Base-by-base conservation (phyloP, 2,113 vertebrate genomes). In the Pagrus major region DNA sequence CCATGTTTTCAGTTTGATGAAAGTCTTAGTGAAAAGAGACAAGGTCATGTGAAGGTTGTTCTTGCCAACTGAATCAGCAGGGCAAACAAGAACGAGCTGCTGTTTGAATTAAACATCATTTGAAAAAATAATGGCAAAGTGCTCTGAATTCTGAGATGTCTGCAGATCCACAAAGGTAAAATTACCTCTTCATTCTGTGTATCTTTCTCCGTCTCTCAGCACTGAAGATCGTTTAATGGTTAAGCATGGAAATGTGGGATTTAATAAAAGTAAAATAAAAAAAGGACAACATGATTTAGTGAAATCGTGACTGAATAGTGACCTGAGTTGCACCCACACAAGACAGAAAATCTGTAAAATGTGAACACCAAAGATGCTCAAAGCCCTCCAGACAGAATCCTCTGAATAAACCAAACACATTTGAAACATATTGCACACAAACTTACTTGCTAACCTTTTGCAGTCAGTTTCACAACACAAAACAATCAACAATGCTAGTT, bases 1-100 rank as follows among this genome's bases (percentile, higher is more conserved):
- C 42, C 86, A 80, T 78, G 70, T 85, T 76, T 76, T 74, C 16
- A 71, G 76, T 87, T 91, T 85, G 65, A 78, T 78, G 71, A 79
- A 77, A 82, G 73, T 66, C 76, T 85, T 67, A 78, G 66, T 81
- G 72, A 80, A 75, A 81, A 85, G 68, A 75, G 33, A 46, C 81
- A 82, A 82, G 75, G 86, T 86, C 74, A 78, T 23, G 46, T 8
- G n/a, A 33, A 71, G 55, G 68, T 71, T 80, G 76, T 75, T 81
- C 82, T 67, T 37, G 49, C 61, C 20, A 58, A 66, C 61, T 80
- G 60, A 85, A 59, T 81, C 71, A 59, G 37, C 56, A 71, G 15
- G 27, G 31, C 73, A 83, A 90, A 88, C 71, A 81, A 31, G 71
- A 66, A 29, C 4, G 6, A 61, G 72, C 55, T 58, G 54, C 51